Evolutionary conservation across 2,113 vertebrate genomes (phyloP), one percentile per base, ranked within the genome.

Genomic region (Austrofundulus limnaeus): DNA sequence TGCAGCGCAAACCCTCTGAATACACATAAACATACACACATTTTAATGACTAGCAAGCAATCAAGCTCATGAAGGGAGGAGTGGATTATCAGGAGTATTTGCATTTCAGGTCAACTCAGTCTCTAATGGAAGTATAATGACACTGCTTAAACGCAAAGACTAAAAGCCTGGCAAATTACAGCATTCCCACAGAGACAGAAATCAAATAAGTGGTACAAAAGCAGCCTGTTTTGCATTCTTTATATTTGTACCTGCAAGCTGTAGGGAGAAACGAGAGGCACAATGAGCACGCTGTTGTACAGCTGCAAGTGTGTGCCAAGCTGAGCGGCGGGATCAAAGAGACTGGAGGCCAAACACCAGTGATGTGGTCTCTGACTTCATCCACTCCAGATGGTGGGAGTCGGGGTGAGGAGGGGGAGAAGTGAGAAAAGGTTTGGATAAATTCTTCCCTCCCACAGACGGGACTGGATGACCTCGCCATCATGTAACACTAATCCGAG

Each of bases 331-430:
- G 93, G 93, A 96, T 96, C 94, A 96, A 96, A 96, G 90, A 69
- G 75, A 85, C 80, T 88, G 78, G 75, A 88, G 88, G 94, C 93
- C 92, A 93, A 94, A 93, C 82, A 81, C 90, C 92, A 95, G 91
- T 93, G 94, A 96, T 95, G 94, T 95, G 94, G 94, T 95, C 93
- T 90, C 91, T 91, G 92, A 93, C 89, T 94, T 95, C 94, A 96
- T 95, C 87, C 90, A 85, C 87, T 95, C 94, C 96, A 97, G 94
- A 98, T 98, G 96, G 88, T 91, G 60, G 25, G 53, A 68, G 63
- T 20, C 11, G 61, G 72, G 61, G 49, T 42, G 60, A 62, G 56
- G 57, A 61, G 52, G 41, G 42, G 41, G 69, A 28, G 53, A 43
- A 59, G 64, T 34, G 72, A 80, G 66, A 46, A 58, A 82, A 66